Evolutionary conservation across 2,888 invertebrate genomes (phyloP).

Genomic region (Amaurobius ferox): DNA sequence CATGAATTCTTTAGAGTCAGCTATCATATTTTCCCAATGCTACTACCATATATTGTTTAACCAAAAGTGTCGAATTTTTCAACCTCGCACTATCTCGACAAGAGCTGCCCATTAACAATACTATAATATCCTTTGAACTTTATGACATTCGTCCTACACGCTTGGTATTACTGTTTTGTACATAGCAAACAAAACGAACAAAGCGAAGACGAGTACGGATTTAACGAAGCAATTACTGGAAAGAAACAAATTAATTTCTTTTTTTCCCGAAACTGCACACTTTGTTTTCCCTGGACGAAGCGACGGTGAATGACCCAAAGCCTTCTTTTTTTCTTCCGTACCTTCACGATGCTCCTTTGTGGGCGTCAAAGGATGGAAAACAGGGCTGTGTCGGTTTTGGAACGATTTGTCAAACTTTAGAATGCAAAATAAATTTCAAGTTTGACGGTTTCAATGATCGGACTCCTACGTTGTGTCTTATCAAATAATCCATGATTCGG

Average conservation of each 20-base stretch:
- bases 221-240: not conserved
- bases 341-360: not conserved
- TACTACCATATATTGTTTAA: too few species aligned
- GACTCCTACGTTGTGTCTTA: not conserved
- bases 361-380: conserved; percentile 4
- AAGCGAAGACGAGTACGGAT: not conserved
- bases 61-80: too few species aligned
- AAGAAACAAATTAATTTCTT: not conserved
- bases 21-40: too few species aligned
- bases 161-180: too few species aligned
- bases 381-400: not conserved
- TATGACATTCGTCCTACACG: too few species aligned
- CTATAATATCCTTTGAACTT: too few species aligned
- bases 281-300: not conserved
- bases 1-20: too few species aligned
- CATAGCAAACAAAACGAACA: not conserved
- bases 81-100: too few species aligned
- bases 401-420: not conserved
- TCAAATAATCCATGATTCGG: too few species aligned
- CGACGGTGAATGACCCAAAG: conserved; percentile 6
- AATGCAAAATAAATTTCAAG: not conserved
- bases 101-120: too few species aligned
- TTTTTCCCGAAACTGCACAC: not conserved
- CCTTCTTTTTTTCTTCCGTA: not conserved
- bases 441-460: not conserved